Conservation (phyloP, 2,888 invertebrate genomes). For the Ommatoiulus sabulosus region DNA sequence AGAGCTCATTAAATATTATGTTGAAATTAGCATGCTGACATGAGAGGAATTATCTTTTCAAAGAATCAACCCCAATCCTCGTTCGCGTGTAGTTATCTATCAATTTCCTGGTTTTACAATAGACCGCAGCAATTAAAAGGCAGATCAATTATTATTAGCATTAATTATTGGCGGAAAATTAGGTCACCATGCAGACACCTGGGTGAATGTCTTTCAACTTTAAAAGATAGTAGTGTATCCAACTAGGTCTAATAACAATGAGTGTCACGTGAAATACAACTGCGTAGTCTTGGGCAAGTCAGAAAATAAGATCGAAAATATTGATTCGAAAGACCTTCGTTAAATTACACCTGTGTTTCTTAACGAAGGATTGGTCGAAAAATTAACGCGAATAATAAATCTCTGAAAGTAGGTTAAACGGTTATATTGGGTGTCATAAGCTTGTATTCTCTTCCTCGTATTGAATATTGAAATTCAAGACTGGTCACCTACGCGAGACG, state of each 20-base stretch:
- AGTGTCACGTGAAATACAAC: neutral
- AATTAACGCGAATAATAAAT: constrained; percentile 26
- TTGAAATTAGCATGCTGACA: constrained; percentile 31
- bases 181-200: constrained; percentile 42
- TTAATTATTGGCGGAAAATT: constrained; percentile 44
- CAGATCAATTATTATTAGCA: constrained; percentile 44
- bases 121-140: neutral
- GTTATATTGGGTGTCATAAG: constrained; percentile 37
- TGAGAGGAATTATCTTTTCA: constrained; percentile 47
- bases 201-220: constrained; percentile 15
- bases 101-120: constrained; percentile 41
- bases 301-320: constrained; percentile 45
- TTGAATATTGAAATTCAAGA: constrained; percentile 29
- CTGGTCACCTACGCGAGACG: neutral
- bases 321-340: constrained; percentile 30
- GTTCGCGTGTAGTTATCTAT: constrained; percentile 37
- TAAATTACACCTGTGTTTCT: neutral
- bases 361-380: constrained; percentile 32
- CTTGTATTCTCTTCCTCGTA: neutral
- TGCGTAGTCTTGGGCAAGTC: neutral
- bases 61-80: constrained; percentile 17
- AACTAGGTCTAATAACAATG: neutral
- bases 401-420: constrained; percentile 14
- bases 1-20: constrained; percentile 38
- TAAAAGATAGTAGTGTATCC: neutral